These are phyloP conservation scores for Passer domesticus DNA, from an alignment of 2,113 vertebrate species.

Conservation along the genomic window DNA sequence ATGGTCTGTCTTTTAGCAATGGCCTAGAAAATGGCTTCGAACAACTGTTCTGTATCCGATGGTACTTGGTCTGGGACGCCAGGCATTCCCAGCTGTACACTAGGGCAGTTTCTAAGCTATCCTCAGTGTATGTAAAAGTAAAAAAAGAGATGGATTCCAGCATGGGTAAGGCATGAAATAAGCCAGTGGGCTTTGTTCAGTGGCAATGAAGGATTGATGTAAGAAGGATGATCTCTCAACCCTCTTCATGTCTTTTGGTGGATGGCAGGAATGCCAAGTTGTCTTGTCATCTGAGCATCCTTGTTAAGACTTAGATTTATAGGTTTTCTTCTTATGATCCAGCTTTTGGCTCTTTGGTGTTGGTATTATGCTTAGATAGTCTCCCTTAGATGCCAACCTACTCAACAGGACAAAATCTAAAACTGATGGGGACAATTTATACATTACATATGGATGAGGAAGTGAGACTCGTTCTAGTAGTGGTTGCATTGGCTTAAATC, in stretches of 20 bases:
- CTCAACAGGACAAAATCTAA: background rate
- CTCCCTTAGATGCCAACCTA: background rate
- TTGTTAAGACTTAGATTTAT: background rate
- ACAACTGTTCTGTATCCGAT: background rate
- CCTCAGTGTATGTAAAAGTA: background rate
- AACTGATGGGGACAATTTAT: background rate
- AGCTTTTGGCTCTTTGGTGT: background rate
- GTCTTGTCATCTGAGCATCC: background rate
- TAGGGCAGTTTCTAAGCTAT: background rate
- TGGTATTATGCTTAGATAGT: background rate
- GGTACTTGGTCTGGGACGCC: background rate
- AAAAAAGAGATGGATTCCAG: background rate
- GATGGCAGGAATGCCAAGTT: background rate
- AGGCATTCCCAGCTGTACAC: background rate
- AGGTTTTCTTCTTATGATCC: background rate
- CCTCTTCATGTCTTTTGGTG: background rate
- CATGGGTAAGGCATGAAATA: background rate
- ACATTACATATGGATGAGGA: background rate
- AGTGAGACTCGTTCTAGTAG: background rate
- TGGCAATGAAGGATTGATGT: background rate
- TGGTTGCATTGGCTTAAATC: background rate
- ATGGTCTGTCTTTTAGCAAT: background rate
- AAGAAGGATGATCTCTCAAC: background rate
- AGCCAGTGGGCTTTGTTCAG: background rate
- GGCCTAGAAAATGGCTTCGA: background rate